These are phyloP conservation scores for Heteropelma amictum DNA, from an alignment of 2,888 invertebrate species.

Conservation along the genomic window DNA sequence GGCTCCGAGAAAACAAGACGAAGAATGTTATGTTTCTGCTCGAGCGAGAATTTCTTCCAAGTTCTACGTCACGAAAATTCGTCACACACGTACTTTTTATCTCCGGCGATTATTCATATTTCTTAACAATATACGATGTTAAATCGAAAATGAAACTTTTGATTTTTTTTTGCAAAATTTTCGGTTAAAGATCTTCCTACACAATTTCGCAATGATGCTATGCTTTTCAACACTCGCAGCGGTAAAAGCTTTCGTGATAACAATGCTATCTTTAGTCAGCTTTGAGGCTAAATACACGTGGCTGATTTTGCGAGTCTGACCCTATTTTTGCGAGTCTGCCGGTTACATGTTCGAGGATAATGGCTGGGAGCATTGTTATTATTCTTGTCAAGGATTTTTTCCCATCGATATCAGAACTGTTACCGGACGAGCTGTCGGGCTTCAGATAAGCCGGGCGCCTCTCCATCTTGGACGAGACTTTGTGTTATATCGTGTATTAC, in stretches of 20 bases:
- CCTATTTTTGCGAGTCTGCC: no score
- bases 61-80: no score
- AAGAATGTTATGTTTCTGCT: not conserved
- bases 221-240: not conserved
- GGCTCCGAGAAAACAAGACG: not conserved
- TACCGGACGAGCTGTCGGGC: slow-evolving; percentile 27
- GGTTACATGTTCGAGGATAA: slow-evolving; percentile 14
- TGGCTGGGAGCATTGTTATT: not conserved
- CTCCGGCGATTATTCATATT: no score
- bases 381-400: slow-evolving; percentile 26
- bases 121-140: not conserved
- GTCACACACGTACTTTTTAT: no score
- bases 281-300: not conserved
- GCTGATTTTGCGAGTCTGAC: not conserved
- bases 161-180: no score
- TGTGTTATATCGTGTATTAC: not conserved
- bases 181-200: no score
- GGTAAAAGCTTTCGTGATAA: not conserved
- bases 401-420: slow-evolving; percentile 20
- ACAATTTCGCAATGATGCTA: not conserved
- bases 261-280: not conserved
- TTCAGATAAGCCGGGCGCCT: slow-evolving; percentile 46
- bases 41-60: not conserved
- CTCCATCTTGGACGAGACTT: slow-evolving; percentile 4
- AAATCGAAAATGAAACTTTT: no score